Evolutionary conservation across 2,888 invertebrate genomes (phyloP).

Genomic region (Trisateles emortualis): DNA sequence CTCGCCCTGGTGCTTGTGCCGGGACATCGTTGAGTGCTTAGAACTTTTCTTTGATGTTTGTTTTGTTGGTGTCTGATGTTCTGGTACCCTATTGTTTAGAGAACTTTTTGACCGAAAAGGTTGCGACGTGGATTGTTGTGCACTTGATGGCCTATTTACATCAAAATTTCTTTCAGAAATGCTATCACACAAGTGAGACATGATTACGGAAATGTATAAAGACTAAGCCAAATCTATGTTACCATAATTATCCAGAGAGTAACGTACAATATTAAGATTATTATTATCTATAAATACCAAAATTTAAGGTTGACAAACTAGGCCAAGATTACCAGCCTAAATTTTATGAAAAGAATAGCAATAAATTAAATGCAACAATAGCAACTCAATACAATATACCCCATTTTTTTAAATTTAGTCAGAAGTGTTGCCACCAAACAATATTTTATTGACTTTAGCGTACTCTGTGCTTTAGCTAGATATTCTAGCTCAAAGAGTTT

Average conservation of each 20-base stretch:
- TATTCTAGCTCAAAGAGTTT: too few relatives aligned
- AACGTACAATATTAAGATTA: conserved; percentile 9
- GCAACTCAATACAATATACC: too few relatives aligned
- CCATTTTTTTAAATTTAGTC: too few relatives aligned
- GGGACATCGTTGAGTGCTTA: conserved; percentile 28
- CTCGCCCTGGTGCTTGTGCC: conserved; percentile 40
- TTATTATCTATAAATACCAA: conserved; percentile 26
- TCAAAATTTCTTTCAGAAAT: conserved; percentile 55
- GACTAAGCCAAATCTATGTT: conserved; percentile 8
- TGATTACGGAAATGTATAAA: conserved; percentile 34
- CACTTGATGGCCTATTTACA: conserved; percentile 53
- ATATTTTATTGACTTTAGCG: too few relatives aligned
- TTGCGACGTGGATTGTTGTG: conserved; percentile 58
- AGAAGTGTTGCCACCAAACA: too few relatives aligned
- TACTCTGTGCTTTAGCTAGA: too few relatives aligned
- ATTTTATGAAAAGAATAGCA: background rate
- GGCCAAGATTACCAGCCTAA: conserved; percentile 30
- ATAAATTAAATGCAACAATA: too few relatives aligned
- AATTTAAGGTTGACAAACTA: conserved; percentile 43
- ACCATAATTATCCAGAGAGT: conserved; percentile 18
- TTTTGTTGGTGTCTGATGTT: conserved; percentile 39
- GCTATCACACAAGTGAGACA: conserved; percentile 60
- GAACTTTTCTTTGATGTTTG: conserved; percentile 34
- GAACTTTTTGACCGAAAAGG: conserved; percentile 55
- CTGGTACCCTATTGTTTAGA: conserved; percentile 49